Conservation (phyloP, 2,797 vertebrate species). For the Clarias fuscus region DNA sequence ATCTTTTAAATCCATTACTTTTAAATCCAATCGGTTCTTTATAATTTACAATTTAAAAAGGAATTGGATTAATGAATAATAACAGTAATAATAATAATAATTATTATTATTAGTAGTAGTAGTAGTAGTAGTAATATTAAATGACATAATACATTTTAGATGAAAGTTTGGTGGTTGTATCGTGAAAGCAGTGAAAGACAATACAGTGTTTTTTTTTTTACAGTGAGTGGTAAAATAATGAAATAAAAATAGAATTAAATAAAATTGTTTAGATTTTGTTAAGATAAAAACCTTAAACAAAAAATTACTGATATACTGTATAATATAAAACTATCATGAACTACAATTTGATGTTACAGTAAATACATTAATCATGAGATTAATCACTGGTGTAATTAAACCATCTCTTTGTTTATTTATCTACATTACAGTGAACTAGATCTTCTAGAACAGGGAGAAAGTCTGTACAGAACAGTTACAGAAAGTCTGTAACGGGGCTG, state of each 20-base stretch:
- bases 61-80: neutral
- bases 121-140: neutral
- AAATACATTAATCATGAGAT: neutral
- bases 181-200: neutral
- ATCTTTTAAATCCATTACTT: neutral
- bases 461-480: too few relatives aligned
- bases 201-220: neutral
- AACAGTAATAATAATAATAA: neutral
- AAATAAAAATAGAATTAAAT: neutral
- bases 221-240: neutral
- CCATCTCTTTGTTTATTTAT: neutral
- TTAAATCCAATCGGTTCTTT: neutral
- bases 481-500: neutral
- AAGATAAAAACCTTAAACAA: neutral
- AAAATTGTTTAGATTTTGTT: neutral
- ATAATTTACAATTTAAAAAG: neutral
- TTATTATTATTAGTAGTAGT: too few relatives aligned
- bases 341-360: neutral
- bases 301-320: neutral
- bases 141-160: neutral
- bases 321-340: neutral
- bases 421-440: neutral
- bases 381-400: neutral
- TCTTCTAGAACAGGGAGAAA: too few relatives aligned
- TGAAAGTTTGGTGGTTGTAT: neutral